These are phyloP conservation scores for Argyra leucocephala DNA, from an alignment of 2,888 invertebrate genomes.

Conservation along the genomic window DNA sequence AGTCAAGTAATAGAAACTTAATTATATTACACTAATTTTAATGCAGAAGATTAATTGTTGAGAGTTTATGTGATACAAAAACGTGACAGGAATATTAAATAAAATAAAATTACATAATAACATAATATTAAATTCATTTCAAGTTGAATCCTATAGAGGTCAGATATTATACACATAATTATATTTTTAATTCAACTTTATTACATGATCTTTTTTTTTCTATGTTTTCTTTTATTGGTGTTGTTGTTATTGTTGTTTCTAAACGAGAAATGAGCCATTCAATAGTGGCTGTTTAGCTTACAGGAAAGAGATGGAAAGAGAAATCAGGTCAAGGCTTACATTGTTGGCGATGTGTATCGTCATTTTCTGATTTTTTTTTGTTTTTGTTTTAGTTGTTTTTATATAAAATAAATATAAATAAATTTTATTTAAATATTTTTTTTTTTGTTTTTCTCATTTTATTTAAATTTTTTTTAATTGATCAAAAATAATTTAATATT, in stretches of 20 bases:
- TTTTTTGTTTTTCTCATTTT: background rate
- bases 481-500: background rate
- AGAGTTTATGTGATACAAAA: too few relatives aligned
- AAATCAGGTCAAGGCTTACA: slow-evolving; percentile 44
- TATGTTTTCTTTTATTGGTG: background rate
- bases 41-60: too few relatives aligned
- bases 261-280: slow-evolving; percentile 4
- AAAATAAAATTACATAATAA: too few relatives aligned
- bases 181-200: background rate
- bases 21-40: too few relatives aligned
- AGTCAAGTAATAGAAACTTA: too few relatives aligned
- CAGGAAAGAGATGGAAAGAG: slow-evolving; percentile 43
- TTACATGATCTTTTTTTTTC: background rate
- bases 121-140: too few relatives aligned
- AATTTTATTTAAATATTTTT: background rate
- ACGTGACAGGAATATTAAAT: too few relatives aligned
- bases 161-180: background rate
- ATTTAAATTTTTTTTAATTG: background rate
- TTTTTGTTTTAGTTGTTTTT: slow-evolving; percentile 17
- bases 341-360: slow-evolving; percentile 30
- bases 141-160: too few relatives aligned
- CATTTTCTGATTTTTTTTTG: slow-evolving; percentile 15
- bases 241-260: background rate
- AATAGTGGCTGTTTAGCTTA: slow-evolving; percentile 11
- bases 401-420: slow-evolving; percentile 1